A percentile compares a stretch with the other conserved stretches of the same genome.
phyloP scores from a whole-genome alignment of 2,888 invertebrate genomes.

The Synergus laeviventris region DNA sequence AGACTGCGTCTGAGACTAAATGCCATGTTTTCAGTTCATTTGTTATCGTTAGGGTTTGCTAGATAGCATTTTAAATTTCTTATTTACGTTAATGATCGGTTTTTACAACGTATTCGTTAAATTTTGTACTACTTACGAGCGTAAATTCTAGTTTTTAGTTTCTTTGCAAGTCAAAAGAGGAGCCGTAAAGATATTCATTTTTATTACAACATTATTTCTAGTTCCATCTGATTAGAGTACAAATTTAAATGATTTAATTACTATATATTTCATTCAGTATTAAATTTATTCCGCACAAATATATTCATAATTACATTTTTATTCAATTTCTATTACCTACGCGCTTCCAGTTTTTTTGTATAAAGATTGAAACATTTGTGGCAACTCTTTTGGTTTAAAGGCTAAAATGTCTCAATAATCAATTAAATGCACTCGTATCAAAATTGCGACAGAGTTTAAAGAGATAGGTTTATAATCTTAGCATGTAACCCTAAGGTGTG shows the following conservation, averaged over 20 bases:
- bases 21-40: constrained; percentile 20
- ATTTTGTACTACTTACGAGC: neutral
- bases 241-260: constrained; percentile 2
- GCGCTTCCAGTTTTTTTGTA: constrained; percentile 26
- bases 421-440: constrained; percentile 28
- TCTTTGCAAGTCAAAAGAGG: constrained; percentile 24
- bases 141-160: neutral
- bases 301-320: constrained; percentile 6
- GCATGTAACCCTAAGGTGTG: constrained; percentile 19
- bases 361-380: neutral
- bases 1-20: constrained; percentile 19
- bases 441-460: constrained; percentile 12
- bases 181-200: constrained; percentile 6
- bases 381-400: constrained; percentile 21
- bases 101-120: constrained; percentile 3
- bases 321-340: neutral
- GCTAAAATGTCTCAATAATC: neutral
- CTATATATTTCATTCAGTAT: constrained; percentile 9
- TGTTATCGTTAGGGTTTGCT: constrained; percentile 11
- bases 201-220: constrained; percentile 2
- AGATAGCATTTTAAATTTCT: constrained; percentile 20
- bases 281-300: constrained; percentile 24
- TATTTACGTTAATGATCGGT: neutral
- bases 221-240: constrained; percentile 4
- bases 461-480: constrained; percentile 11